Conservation (phyloP, 2,888 invertebrate species). For the Apotomis capreana region DNA sequence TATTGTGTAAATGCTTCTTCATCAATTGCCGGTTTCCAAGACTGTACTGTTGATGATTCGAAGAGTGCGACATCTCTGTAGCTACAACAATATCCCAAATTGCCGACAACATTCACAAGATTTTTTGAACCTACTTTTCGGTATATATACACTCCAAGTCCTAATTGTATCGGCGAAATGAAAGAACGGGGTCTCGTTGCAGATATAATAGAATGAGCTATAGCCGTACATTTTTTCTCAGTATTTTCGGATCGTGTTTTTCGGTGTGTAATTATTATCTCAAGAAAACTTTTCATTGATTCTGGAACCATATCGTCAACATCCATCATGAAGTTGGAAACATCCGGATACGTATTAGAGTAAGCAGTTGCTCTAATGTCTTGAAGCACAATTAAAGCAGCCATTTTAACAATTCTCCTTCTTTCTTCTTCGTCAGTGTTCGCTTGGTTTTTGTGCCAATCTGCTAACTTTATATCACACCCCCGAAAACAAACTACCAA, state of each 20-base stretch:
- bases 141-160: slow-evolving; percentile 5
- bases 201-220: not conserved
- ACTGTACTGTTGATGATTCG: slow-evolving; percentile 18
- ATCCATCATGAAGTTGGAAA: not conserved
- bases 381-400: slow-evolving; percentile 3
- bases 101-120: slow-evolving; percentile 1
- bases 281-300: slow-evolving; percentile 3
- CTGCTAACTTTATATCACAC: not conserved
- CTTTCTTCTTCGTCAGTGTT: not conserved
- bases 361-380: slow-evolving; percentile 9
- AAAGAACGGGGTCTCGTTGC: slow-evolving; percentile 6
- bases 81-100: slow-evolving; percentile 4
- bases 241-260: not conserved
- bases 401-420: slow-evolving; percentile 1
- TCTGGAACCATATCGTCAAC: slow-evolving; percentile 9
- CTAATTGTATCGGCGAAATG: slow-evolving; percentile 9
- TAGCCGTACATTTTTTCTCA: not conserved
- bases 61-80: slow-evolving; percentile 29
- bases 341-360: not conserved
- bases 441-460: no score
- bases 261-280: slow-evolving; percentile 4
- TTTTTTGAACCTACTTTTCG: slow-evolving; percentile 6
- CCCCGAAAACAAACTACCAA: slow-evolving; percentile 3
- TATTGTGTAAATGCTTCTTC: slow-evolving; percentile 17
- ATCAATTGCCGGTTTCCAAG: slow-evolving; percentile 2